Conservation (phyloP, 2,113 vertebrate genomes). For the Calonectris borealis region DNA sequence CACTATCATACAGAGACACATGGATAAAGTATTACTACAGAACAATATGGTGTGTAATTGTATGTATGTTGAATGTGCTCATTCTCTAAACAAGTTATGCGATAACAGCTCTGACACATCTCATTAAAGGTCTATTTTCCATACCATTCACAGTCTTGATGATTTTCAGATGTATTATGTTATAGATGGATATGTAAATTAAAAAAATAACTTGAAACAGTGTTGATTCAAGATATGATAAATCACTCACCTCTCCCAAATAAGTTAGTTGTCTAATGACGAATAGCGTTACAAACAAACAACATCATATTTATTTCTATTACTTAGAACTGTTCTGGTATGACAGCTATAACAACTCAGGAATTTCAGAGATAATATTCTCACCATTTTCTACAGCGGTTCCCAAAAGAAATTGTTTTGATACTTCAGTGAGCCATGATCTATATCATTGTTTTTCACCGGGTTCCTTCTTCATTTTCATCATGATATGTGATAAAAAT, state of each 20-base stretch:
- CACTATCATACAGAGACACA: neutral
- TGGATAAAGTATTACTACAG: neutral
- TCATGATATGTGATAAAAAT: neutral
- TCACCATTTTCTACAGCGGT: neutral
- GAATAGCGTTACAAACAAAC: neutral
- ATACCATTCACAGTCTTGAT: neutral
- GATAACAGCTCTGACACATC: neutral
- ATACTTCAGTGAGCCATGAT: neutral
- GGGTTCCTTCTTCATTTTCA: neutral
- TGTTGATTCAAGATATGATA: neutral
- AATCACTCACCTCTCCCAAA: neutral
- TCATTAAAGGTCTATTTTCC: neutral
- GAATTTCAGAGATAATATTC: neutral
- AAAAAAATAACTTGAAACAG: neutral
- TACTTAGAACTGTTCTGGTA: neutral
- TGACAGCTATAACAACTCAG: neutral
- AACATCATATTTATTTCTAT: neutral
- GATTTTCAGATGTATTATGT: neutral
- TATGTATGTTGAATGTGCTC: neutral
- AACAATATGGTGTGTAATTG: neutral
- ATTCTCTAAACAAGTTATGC: neutral
- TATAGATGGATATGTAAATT: neutral
- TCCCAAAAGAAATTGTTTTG: neutral
- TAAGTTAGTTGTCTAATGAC: neutral
- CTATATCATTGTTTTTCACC: neutral